Conservation (phyloP, 2,113 vertebrate species). For the Tinamus guttatus region DNA sequence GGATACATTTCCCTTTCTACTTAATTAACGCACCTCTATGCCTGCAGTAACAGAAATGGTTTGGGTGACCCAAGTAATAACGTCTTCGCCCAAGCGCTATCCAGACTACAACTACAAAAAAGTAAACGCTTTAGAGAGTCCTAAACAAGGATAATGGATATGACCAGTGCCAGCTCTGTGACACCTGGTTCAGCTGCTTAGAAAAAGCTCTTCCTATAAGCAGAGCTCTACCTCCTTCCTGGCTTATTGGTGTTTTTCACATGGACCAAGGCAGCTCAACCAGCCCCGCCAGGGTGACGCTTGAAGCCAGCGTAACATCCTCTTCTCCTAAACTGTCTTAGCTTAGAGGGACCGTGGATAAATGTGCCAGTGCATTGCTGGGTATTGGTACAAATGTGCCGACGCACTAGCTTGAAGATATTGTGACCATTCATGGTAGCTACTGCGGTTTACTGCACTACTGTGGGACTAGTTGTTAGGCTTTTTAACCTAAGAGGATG, state of each 20-base stretch:
- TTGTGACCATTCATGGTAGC: not conserved
- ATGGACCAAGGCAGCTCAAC: not conserved
- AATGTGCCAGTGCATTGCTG: not conserved
- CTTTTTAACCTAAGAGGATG: not conserved
- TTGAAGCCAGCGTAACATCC: fast-evolving
- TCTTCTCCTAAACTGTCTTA: not conserved
- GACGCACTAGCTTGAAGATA: fast-evolving
- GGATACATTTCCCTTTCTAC: not conserved
- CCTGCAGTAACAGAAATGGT: not conserved
- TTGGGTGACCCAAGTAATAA: not conserved
- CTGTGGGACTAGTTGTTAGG: fast-evolving
- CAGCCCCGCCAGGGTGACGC: not conserved
- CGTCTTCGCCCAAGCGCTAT: not conserved
- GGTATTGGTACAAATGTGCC: not conserved
- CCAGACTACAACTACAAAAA: not conserved
- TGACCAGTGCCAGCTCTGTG: not conserved
- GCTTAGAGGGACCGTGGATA: not conserved
- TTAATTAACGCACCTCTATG: fast-evolving
- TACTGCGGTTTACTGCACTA: fast-evolving
- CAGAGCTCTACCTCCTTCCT: not conserved
- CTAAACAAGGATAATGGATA: not conserved
- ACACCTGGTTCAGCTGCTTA: not conserved
- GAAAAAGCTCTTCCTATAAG: not conserved
- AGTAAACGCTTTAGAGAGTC: not conserved
- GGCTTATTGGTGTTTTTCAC: not conserved